A percentile compares a stretch with the other conserved stretches of the same genome.
Evolutionary conservation across 2,797 vertebrate species (phyloP).

Genomic region (Hydrolagus colliei): DNA sequence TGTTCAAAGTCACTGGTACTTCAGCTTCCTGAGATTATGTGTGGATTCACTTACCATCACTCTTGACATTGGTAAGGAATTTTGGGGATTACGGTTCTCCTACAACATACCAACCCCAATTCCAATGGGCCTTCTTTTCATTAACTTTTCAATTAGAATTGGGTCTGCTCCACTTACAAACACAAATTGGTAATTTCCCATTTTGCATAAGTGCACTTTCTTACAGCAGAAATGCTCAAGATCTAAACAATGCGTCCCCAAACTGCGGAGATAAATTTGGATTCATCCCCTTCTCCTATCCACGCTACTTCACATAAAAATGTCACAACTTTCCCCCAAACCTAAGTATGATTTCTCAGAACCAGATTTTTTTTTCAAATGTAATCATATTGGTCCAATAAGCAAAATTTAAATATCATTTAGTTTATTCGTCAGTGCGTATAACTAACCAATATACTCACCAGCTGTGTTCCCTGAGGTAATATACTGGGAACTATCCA

Average conservation of each 20-base stretch:
- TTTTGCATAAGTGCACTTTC: background rate
- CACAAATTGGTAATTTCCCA: background rate
- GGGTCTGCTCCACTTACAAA: background rate
- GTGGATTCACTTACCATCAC: background rate
- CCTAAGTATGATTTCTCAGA: background rate
- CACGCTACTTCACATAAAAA: too few relatives aligned
- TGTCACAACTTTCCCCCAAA: too few relatives aligned
- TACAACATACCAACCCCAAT: background rate
- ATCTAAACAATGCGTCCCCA: background rate
- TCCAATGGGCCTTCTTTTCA: background rate
- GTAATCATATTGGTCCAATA: background rate
- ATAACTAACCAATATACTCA: slow-evolving; percentile 47
- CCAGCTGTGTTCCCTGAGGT: slow-evolving; percentile 68
- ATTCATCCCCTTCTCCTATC: too few relatives aligned
- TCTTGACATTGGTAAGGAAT: background rate
- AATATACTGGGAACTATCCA: slow-evolving; percentile 76
- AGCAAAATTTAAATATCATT: background rate
- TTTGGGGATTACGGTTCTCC: background rate
- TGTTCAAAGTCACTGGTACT: too few relatives aligned
- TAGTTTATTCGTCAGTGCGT: background rate
- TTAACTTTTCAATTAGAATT: background rate
- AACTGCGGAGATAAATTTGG: too few relatives aligned
- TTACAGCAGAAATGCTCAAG: background rate
- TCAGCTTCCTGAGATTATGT: too few relatives aligned
- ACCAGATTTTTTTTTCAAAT: background rate